These are phyloP conservation scores for Neosalanx taihuensis DNA, from an alignment of 2,797 vertebrate species.

Conservation along the genomic window DNA sequence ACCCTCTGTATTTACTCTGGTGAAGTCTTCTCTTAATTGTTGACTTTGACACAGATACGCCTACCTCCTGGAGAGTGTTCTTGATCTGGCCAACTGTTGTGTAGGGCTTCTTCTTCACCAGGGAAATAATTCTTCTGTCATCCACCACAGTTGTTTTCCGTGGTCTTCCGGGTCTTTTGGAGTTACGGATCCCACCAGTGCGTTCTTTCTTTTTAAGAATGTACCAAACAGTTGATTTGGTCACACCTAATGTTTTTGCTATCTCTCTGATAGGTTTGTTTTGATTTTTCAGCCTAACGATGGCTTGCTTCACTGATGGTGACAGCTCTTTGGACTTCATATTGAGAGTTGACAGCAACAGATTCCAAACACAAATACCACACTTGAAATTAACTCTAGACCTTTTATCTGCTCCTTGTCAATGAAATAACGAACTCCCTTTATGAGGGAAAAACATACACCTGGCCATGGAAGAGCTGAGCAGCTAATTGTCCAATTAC, in stretches of 20 bases:
- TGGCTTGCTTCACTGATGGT: conserved; percentile 39
- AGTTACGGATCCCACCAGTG: too few species aligned
- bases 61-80: conserved; percentile 36
- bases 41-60: conserved; percentile 21
- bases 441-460: too few species aligned
- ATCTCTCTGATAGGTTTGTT: conserved; percentile 30
- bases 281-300: conserved; percentile 34
- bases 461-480: too few species aligned
- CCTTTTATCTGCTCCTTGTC: too few species aligned
- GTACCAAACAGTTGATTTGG: conserved; percentile 24
- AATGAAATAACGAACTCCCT: too few species aligned
- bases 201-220: too few species aligned
- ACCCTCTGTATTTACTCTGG: too few species aligned
- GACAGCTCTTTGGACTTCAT: conserved; percentile 33
- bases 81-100: conserved; percentile 46
- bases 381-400: too few species aligned
- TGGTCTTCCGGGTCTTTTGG: conserved; percentile 21
- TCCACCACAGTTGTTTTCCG: conserved; percentile 37
- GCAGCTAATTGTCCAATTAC: too few species aligned
- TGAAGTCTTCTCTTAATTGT: too few species aligned
- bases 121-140: conserved; percentile 29
- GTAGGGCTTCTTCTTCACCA: conserved; percentile 23
- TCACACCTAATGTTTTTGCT: conserved; percentile 14
- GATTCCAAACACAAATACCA: too few species aligned
- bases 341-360: conserved; percentile 31